Conservation (phyloP, 2,888 invertebrate genomes). For the Taenaris catops region DNA sequence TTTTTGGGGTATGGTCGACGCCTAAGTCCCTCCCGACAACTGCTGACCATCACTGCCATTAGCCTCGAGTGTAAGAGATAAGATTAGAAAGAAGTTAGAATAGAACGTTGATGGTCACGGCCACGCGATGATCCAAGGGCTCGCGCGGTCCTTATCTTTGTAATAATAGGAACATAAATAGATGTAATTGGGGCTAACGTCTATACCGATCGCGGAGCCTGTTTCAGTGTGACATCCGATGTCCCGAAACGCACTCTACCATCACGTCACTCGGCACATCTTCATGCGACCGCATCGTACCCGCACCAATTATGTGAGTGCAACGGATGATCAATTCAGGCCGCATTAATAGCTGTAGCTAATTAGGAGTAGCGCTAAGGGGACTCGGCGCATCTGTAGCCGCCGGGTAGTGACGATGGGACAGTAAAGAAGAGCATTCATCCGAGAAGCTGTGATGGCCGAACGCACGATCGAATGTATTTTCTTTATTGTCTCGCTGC, state of each 20-base stretch:
- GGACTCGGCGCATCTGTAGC: conserved; percentile 13
- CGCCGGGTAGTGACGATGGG: conserved; percentile 23
- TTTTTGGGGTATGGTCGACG: conserved; percentile 48
- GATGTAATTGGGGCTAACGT: conserved; percentile 20
- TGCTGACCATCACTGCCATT: conserved; percentile 72
- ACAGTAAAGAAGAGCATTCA: conserved; percentile 35
- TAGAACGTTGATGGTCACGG: conserved; percentile 29
- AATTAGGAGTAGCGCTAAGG: conserved; percentile 9
- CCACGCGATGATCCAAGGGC: conserved; percentile 21
- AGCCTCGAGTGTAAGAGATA: conserved; percentile 47
- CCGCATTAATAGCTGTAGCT: conserved; percentile 16
- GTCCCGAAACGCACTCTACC: conserved; percentile 9
- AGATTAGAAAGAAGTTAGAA: conserved; percentile 35
- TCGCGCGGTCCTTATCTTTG: conserved; percentile 5
- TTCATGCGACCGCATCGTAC: neutral
- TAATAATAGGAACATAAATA: conserved; percentile 18
- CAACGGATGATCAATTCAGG: conserved; percentile 14
- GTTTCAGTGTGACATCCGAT: conserved; percentile 55
- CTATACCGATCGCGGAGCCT: conserved; percentile 37
- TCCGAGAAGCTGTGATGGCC: too few species aligned
- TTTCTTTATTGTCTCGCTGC: conserved; percentile 40
- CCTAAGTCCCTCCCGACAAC: conserved; percentile 57
- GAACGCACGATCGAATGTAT: conserved; percentile 2
- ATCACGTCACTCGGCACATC: conserved; percentile 8
- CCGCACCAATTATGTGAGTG: conserved; percentile 7